Base-by-base conservation (phyloP, 2,113 vertebrate species). In the Donacobius atricapilla region DNA sequence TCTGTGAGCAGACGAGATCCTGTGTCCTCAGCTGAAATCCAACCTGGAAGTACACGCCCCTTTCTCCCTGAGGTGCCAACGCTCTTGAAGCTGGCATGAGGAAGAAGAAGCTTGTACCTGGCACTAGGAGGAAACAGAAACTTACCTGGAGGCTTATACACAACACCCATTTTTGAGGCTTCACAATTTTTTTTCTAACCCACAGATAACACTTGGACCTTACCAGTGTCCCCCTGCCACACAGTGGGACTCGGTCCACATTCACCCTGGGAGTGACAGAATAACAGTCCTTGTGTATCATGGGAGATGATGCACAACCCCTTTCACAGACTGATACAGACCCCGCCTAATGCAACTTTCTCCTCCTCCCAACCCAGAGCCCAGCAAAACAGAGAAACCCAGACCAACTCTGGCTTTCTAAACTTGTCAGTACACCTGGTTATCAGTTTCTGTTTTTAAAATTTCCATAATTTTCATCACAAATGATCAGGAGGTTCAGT, bases 211-310 rank as follows among this genome's bases (percentile, higher is more conserved):
- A 45, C 13, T 20, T 70, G 27, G 44, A 71, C 45, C 9, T 50
- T 61, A 47, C 13, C 5, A n/a, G 18, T 35, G 15, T 6, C 15
- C 27, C 28, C 7, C 5, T 10, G 8, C 1, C 35, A 37, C 25
- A 25, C 1, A 21, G 31, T 5, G 40, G 45, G 24, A 28, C 6
- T 25, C 20, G 18, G 33, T 4, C 28, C 56, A 66, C 31, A 21
- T 15, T 35, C 19, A 21, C 28, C 51, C 5, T 7, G 33, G 18
- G 51, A 76, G 16, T 39, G 45, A 45, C 22, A 53, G 47, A 37
- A 7, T 15, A 37, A 48, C 3, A 18, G 12, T 18, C 35, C 10
- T 4, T 2, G 50, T 0, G 0, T 7, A 15, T 13, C 57, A 20
- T 12, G 30, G 42, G 23, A 3, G 17, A 21, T 13, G 40, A 39